Evolutionary conservation across 1,140 invertebrate genomes (phyloP).

Genomic region (Zaprionus tsacasi): DNA sequence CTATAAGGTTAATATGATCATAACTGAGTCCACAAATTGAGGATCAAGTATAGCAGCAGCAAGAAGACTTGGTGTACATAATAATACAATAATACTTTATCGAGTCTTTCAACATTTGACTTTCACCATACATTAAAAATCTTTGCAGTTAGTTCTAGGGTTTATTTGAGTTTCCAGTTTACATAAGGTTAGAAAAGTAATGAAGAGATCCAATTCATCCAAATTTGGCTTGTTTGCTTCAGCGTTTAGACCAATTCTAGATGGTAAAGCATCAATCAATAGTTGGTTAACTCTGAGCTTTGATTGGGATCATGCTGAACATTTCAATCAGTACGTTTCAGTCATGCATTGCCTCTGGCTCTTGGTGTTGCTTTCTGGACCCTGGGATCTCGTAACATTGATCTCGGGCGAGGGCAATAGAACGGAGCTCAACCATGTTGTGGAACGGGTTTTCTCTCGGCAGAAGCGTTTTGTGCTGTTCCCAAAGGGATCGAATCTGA

Average conservation of each 20-base stretch:
- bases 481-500: slow-evolving; percentile 63
- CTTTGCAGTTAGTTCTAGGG: not conserved
- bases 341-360: slow-evolving; percentile 48
- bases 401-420: slow-evolving; percentile 28
- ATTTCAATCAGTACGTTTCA: slow-evolving; percentile 60
- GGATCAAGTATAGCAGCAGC: not conserved
- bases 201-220: not conserved
- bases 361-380: slow-evolving; percentile 36
- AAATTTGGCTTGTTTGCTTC: not conserved
- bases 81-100: not conserved
- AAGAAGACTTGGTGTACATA: not conserved
- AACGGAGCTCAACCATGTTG: slow-evolving; percentile 47
- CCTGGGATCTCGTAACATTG: slow-evolving; percentile 10
- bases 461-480: slow-evolving; percentile 73
- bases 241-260: not conserved
- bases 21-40: too few species aligned
- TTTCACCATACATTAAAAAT: not conserved
- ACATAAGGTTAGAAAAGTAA: not conserved
- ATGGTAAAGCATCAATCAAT: not conserved
- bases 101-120: not conserved
- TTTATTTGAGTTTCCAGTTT: slow-evolving; percentile 1
- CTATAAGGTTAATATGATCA: too few species aligned
- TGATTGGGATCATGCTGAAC: slow-evolving; percentile 1
- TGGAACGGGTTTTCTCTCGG: slow-evolving; percentile 73
- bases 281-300: not conserved